These are phyloP conservation scores for Coturnix japonica DNA, from an alignment of 2,113 vertebrate species.

Conservation along the genomic window DNA sequence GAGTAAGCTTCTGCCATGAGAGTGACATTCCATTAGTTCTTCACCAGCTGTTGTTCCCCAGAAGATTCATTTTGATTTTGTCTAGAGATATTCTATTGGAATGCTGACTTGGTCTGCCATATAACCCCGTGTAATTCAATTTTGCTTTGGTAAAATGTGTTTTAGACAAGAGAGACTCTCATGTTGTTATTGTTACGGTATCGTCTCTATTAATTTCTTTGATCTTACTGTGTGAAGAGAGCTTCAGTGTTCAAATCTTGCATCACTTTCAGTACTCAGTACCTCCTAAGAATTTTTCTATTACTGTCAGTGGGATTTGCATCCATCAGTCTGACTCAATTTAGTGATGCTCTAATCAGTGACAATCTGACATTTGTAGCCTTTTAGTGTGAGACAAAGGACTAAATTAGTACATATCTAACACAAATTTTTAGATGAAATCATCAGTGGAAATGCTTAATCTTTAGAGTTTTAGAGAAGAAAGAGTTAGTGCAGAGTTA, in stretches of 20 bases:
- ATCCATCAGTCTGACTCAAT: neutral
- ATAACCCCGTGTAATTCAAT: neutral
- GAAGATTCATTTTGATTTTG: neutral
- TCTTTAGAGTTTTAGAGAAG: neutral
- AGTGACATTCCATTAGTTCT: neutral
- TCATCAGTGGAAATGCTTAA: neutral
- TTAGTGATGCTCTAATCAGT: neutral
- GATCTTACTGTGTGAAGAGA: neutral
- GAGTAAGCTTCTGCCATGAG: neutral
- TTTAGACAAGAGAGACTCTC: neutral
- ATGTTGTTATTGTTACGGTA: neutral
- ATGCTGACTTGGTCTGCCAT: neutral
- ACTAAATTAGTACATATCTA: neutral
- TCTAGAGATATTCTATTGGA: neutral
- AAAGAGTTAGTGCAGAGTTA: neutral
- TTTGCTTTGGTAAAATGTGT: slow-evolving; percentile 4
- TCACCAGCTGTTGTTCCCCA: neutral
- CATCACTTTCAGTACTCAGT: neutral
- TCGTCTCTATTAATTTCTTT: neutral
- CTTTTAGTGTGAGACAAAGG: neutral
- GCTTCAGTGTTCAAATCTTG: neutral
- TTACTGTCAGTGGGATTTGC: neutral
- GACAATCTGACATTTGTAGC: neutral
- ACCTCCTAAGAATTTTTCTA: neutral
- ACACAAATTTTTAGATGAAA: neutral